Conservation (phyloP, 2,113 vertebrate genomes). For the Varanus komodoensis region DNA sequence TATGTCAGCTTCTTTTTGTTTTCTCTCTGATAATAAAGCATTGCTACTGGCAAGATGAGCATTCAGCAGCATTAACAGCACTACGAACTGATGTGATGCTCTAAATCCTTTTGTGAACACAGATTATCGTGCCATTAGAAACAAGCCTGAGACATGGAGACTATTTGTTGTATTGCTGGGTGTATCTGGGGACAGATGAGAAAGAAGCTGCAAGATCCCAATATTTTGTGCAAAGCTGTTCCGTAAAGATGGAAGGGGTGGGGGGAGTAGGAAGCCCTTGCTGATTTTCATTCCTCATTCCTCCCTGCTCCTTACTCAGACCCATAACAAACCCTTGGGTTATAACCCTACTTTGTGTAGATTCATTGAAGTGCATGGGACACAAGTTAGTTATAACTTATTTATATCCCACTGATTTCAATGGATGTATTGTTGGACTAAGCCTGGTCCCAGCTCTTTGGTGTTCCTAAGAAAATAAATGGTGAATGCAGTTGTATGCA, state of each 20-base stretch:
- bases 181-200: constrained; percentile 29
- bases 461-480: not conserved
- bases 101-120: constrained; percentile 62
- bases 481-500: not conserved
- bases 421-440: no score
- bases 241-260: not conserved
- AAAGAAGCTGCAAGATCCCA: not conserved
- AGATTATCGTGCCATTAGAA: constrained; percentile 38
- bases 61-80: not conserved
- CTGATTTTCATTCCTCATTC: no score
- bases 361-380: no score
- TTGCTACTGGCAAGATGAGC: not conserved
- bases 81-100: constrained; percentile 41
- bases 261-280: not conserved
- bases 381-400: no score
- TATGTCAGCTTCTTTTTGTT: constrained; percentile 3
- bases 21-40: constrained; percentile 24
- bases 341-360: no score
- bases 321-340: not conserved
- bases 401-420: no score
- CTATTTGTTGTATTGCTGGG: constrained; percentile 13
- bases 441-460: not conserved
- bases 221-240: constrained; percentile 2
- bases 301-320: not conserved
- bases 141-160: constrained; percentile 35